Evolutionary conservation across 1,140 invertebrate species (phyloP).

Genomic region (Bombus cullumanus): DNA sequence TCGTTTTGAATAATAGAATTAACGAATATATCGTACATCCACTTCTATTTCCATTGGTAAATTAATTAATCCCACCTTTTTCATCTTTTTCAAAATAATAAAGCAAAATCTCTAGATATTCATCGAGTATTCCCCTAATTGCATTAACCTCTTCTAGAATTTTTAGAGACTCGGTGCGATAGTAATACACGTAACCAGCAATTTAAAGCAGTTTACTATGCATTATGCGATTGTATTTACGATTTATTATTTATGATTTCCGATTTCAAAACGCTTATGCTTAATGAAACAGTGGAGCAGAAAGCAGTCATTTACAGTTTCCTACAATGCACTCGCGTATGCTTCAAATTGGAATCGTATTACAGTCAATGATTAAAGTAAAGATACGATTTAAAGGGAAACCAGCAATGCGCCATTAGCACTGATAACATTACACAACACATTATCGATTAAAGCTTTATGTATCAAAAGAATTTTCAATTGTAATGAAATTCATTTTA

Average conservation of each 20-base stretch:
- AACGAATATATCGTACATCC: too few species aligned
- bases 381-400: not conserved
- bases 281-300: not conserved
- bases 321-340: not conserved
- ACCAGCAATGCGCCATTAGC: not conserved
- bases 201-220: not conserved
- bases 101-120: too few species aligned
- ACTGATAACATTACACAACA: too few species aligned
- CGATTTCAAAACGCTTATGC: not conserved
- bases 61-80: too few species aligned
- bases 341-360: not conserved
- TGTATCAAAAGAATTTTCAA: not conserved
- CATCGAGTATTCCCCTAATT: too few species aligned
- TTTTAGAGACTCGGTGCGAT: too few species aligned
- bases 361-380: not conserved
- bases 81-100: too few species aligned
- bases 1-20: too few species aligned
- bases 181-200: not conserved
- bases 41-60: too few species aligned
- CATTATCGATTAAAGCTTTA: not conserved
- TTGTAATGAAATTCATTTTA: not conserved
- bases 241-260: too few species aligned
- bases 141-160: too few species aligned
- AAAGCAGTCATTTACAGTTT: not conserved
- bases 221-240: not conserved